Evolutionary conservation across 2,888 invertebrate genomes (phyloP).

Genomic region (Dryobota labecula): DNA sequence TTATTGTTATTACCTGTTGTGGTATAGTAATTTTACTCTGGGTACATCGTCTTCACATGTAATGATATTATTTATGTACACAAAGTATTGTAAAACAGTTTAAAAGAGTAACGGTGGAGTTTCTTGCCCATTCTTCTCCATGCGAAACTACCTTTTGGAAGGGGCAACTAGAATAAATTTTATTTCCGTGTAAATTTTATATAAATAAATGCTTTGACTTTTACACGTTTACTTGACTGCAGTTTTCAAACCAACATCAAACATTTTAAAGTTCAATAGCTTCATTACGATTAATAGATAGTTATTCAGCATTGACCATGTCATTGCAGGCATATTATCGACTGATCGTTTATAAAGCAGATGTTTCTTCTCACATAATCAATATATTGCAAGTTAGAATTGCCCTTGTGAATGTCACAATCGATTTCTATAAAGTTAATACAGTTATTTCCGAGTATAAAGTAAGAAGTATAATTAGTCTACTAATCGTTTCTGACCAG

Average conservation of each 20-base stretch:
- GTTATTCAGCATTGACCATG: background rate
- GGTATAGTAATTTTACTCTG: too few species aligned
- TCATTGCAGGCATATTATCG: constrained; percentile 5
- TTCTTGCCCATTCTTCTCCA: too few species aligned
- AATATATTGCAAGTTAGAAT: constrained; percentile 12
- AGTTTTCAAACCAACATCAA: background rate
- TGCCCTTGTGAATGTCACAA: constrained; percentile 29
- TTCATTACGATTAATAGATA: background rate
- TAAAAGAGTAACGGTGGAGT: too few species aligned
- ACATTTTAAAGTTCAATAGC: background rate
- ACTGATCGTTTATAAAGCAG: constrained; percentile 24
- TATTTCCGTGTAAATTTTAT: too few species aligned
- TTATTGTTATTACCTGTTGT: too few species aligned
- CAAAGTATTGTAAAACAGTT: too few species aligned
- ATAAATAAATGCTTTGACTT: too few species aligned
- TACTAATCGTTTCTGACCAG: background rate
- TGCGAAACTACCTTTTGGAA: too few species aligned
- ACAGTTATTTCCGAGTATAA: background rate
- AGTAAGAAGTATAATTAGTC: background rate
- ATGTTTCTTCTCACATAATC: constrained; percentile 48
- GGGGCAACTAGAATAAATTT: too few species aligned
- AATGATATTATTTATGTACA: too few species aligned
- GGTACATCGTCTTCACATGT: too few species aligned
- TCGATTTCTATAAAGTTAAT: constrained; percentile 23
- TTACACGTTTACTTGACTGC: too few species aligned